A percentile compares a stretch with the other conserved stretches of the same genome.
These are phyloP conservation scores for Lepus oiostolus DNA, from an alignment of 2,797 vertebrate species.

Conservation along the genomic window DNA sequence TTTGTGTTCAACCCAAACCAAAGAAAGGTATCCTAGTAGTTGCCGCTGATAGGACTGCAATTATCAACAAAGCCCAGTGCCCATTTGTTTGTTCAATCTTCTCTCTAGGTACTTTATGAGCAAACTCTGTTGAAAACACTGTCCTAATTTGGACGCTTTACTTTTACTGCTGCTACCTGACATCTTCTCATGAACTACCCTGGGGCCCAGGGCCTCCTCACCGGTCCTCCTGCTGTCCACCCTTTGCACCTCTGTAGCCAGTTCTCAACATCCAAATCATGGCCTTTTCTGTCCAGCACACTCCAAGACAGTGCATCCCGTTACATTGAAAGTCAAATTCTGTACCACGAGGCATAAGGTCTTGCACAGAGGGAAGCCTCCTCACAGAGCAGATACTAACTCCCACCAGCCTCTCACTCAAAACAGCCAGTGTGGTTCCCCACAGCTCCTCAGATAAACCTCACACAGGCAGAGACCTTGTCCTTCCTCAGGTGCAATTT, in stretches of 20 bases:
- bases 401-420: neutral
- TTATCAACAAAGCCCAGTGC: no score
- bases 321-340: neutral
- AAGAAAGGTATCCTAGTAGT: neutral
- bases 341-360: neutral
- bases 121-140: neutral
- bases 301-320: neutral
- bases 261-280: neutral
- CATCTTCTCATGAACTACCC: neutral
- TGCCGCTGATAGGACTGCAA: neutral
- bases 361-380: accelerated
- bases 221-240: neutral
- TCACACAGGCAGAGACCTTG: neutral
- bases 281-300: neutral
- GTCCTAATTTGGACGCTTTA: neutral
- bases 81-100: neutral
- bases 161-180: neutral
- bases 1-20: slow-evolving; percentile 23
- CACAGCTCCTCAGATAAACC: neutral
- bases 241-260: neutral
- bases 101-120: neutral
- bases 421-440: neutral
- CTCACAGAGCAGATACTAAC: neutral
- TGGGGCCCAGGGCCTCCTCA: accelerated
- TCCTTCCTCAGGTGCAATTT: neutral